Base-by-base conservation (phyloP, 2,888 invertebrate genomes). In the Himalopsyche tibetana region DNA sequence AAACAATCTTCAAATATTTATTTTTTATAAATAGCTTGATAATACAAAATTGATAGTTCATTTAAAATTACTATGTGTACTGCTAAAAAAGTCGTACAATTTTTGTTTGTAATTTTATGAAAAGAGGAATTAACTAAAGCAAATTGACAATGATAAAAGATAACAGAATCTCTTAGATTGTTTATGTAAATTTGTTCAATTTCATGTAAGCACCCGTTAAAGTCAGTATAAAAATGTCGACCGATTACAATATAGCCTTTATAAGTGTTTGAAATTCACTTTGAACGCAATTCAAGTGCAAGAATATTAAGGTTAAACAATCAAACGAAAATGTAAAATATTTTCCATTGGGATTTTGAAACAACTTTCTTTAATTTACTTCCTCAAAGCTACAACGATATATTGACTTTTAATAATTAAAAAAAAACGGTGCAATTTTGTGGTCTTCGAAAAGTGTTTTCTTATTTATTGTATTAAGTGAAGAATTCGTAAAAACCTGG, bases 211-310 rank as follows among this genome's bases (percentile, higher is more conserved):
- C 51, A 80, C n/a, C 11, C 17, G 11, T 19, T 36, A 15, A 74
- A 15, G n/a, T 5, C 6, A n/a, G 80, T 80, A 51, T 45, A 80
- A 80, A 80, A 80, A 51, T 28, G 51, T n/a, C 42, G n/a, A 80
- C 80, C 80, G 80, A 80, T 19, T 45, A 80, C 40, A 80, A 36
- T 74, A 36, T 74, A 74, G 28, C 15, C 36, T 74, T 38, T 74
- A 36, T 74, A 74, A 28, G 38, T 36, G 36, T 28, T 36, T 74
- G 38, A 36, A 74, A 74, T 74, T 74, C 74, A 36, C 12, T 74
- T 36, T 74, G 74, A 74, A 74, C 74, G 12, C 74, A 36, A 74
- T 74, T 74, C 74, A 74, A 74, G 74, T 74, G 74, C 36, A 74
- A 15, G 15, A 36, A 74, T 38, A 74, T 74, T 36, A 36, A 74